Evolutionary conservation across 2,113 vertebrate species (phyloP).

Genomic region (Eublepharis macularius): DNA sequence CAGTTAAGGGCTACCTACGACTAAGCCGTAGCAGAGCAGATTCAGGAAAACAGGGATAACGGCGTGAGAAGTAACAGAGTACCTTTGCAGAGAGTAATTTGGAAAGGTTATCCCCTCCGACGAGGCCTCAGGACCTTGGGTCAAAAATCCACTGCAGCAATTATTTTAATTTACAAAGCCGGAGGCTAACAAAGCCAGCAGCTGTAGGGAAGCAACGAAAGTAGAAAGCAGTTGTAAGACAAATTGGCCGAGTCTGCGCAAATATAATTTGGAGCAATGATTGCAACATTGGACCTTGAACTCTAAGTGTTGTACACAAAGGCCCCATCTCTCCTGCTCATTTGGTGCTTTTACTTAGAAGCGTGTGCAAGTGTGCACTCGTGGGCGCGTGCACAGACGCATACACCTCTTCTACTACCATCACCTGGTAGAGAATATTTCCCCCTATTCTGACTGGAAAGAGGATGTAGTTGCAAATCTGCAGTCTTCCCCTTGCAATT

Average conservation of each 20-base stretch:
- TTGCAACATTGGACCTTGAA: not conserved
- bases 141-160: not conserved
- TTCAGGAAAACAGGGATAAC: not conserved
- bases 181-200: not conserved
- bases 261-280: not conserved
- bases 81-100: not conserved
- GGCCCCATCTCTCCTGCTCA: not conserved
- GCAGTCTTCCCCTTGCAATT: not conserved
- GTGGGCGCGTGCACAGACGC: too few species aligned
- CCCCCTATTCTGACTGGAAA: not conserved
- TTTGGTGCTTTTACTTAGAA: not conserved
- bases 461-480: not conserved
- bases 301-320: too few species aligned
- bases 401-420: not conserved
- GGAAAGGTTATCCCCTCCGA: not conserved
- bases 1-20: not conserved
- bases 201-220: not conserved
- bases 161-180: not conserved
- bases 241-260: not conserved
- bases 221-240: not conserved
- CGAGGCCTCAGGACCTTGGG: not conserved
- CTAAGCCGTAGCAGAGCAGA: not conserved
- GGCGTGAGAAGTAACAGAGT: not conserved
- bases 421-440: not conserved
- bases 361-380: too few species aligned